Evolutionary conservation across 2,888 invertebrate species (phyloP), one percentile per base, ranked within the genome.

Genomic region (Agrilus biguttatus): DNA sequence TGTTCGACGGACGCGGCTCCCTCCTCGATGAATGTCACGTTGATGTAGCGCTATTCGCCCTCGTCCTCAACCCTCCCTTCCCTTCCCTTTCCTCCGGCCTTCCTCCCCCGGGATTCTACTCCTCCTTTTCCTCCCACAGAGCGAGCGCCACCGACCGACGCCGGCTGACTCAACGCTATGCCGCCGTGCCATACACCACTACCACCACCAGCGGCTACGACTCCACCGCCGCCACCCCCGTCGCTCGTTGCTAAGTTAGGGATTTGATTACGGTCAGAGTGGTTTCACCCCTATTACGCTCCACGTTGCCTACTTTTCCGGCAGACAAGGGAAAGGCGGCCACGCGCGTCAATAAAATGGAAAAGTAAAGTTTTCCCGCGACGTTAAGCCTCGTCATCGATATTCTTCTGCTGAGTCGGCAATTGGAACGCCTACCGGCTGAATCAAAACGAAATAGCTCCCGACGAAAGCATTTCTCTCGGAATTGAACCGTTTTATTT

Each of bases 251-350:
- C 54, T 53, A 53, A 52, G 54, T 58, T 55, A 57, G 61, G 62
- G 65, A 66, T 65, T 66, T 66, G 67, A 66, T 66, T 66, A 66
- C 63, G 62, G 61, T 63, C 57, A 59, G 63, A 66, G 65, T 65
- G 66, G 66, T 67, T 66, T 66, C 66, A 65, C 65, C 66, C 66
- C 66, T 63, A 66, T 66, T 66, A 65, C 66, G 62, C 60, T 55
- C 60, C 10, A 28, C 28, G 28, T 28, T 28, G 28, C 59, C 62
- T 61, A 64, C 61, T 59, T 63, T 63, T 63, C 57, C 59, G 57
- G 55, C 60, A 63, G 70, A 73, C 73, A 73, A 67, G 71, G 67
- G 70, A 73, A 73, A 72, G 73, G 72, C 73, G 73, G 71, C 63
- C 59, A 55, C 59, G 52, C 55, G 55, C 55, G 60, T 62, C 63